Base-by-base conservation (phyloP, 2,113 vertebrate species). In the Echinops telfairi region DNA sequence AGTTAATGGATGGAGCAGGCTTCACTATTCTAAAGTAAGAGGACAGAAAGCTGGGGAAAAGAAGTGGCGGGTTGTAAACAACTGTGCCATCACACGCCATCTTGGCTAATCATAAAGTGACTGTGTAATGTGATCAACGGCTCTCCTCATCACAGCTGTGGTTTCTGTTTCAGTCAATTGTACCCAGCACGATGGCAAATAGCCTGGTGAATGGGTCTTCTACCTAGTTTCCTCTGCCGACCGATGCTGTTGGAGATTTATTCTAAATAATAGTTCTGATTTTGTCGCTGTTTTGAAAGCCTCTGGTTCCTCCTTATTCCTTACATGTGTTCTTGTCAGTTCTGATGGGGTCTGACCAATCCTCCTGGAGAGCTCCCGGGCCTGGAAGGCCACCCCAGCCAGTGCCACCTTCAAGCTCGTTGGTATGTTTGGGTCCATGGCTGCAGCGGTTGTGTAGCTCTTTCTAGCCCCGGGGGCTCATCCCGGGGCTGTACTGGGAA, bases 1-100 rank as follows among this genome's bases (percentile, higher is more conserved):
- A 98, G 90, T 97, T 97, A 97, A 98, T 97, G 98, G 98, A 97
- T 93, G 95, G 95, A 98, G 97, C 96, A 94, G 91, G 96, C 97
- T 97, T 97, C 96, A 97, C 98, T 97, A 96, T 98, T 97, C 97
- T 98, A 97, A 98, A 98, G 97, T 92, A 97, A 83, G 94, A 95
- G 97, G 97, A 97, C 93, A 97, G 97, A 97, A 97, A 97, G 94
- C 88, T 79, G 73, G 86, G 83, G 89, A 87, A 97, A 91, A 66
- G 77, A 97, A 90, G 94, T 77, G 76, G 73, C 84, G 83, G 90
- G 86, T 92, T 97, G 94, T 94, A 97, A 95, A 96, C 96, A 97
- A 82, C 91, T 95, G 90, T 91, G 89, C 95, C 97, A 96, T 97
- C 97, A 98, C 96, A 97, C 64, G 40, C 70, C 75, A 64, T 78